Evolutionary conservation across 1,140 invertebrate species (phyloP), one percentile per base, ranked within the genome.

Genomic region (Trinorchestia longiramus): DNA sequence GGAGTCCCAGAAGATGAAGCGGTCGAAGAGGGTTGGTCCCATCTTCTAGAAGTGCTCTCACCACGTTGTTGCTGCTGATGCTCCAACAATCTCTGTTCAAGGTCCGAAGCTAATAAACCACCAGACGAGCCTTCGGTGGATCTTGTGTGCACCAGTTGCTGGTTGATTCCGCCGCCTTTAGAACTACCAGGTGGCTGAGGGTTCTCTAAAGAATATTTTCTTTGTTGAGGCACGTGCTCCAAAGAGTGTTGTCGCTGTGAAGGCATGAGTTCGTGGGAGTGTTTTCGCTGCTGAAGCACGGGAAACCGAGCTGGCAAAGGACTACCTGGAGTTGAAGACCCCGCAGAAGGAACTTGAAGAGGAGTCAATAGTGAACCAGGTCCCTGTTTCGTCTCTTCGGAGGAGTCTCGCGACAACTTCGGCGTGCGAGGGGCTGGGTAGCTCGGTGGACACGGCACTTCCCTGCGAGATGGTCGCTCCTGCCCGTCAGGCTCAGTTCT

Each of bases 201-300:
- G 43, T 94, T 94, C 44, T 94, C 92, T n/a, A 94, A 47, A 19
- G 92, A 94, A 45, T 45, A 94, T 94, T 94, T 94, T 45, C 92
- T 94, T 43, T 94, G 92, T 45, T 94, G 92, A 45, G 92, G 92
- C 41, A 94, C 44, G 44, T 94, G 43, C 44, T 94, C 92, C 36
- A 94, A 44, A 36, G 92, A 94, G 43, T 94, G 92, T 40, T 45
- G 92, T 15, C 44, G 8, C 92, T 94, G 92, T 6, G 92, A 94
- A 40, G 92, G 92, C 92, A 94, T 94, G 43, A 94, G 92, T 40
- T 94, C 92, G 43, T 94, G 92, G 44, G 92, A 94, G 36, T 94
- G 92, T 47, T 94, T 94, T 44, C 92, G 92, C 44, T 94, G 92
- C 92, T 94, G 92, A 8, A 94, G 8, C 19, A 4, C 40, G 17